Evolutionary conservation across 2,113 vertebrate species (phyloP).

Genomic region (Sminthopsis crassicaudata): DNA sequence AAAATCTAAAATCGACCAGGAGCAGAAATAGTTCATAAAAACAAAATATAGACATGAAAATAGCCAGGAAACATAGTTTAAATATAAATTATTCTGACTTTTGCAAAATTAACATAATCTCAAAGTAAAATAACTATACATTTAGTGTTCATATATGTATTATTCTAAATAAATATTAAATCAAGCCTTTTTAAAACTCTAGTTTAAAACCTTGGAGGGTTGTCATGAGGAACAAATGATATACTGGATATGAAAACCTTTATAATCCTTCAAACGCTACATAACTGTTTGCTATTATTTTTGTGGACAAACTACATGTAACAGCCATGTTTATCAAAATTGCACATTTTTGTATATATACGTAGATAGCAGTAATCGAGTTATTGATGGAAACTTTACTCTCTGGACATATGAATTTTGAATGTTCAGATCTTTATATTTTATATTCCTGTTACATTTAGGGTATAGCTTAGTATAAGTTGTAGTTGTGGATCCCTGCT

Average conservation of each 20-base stretch:
- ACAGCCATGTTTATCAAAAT: neutral
- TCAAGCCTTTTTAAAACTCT: constrained; percentile 5
- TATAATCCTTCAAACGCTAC: neutral
- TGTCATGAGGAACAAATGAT: neutral
- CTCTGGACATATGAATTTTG: neutral
- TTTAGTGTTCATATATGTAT: neutral
- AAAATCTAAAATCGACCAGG: fast-evolving
- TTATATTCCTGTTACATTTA: neutral
- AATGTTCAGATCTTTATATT: neutral
- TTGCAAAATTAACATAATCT: constrained; percentile 5
- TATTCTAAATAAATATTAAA: neutral
- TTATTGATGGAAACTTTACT: neutral
- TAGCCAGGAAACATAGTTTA: neutral
- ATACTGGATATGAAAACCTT: neutral
- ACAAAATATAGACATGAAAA: constrained; percentile 18
- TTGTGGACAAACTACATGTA: neutral
- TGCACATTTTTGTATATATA: neutral
- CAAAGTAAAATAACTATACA: neutral
- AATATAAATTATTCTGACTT: neutral
- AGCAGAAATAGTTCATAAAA: neutral
- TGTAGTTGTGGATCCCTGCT: neutral
- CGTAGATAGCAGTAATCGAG: neutral
- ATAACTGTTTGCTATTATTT: neutral
- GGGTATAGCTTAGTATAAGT: neutral
- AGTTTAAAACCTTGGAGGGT: neutral